phyloP scores from a whole-genome alignment of 1,140 invertebrate genomes.

The Procambarus clarkii region DNA sequence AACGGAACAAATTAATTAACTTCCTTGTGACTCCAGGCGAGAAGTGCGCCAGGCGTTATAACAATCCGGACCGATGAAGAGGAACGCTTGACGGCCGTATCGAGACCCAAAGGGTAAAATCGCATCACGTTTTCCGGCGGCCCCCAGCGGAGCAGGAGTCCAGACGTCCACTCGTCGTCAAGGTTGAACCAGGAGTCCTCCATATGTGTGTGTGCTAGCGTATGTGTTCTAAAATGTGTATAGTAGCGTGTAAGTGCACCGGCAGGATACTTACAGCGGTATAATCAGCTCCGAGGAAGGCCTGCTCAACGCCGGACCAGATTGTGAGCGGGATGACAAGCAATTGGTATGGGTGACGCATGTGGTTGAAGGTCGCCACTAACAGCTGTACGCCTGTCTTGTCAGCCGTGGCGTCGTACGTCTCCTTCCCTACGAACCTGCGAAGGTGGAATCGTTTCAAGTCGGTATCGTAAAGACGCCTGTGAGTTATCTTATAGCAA shows the following conservation, averaged over 20 bases:
- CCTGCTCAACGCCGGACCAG: conserved; percentile 98
- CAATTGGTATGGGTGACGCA: conserved; percentile 90
- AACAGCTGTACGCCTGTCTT: conserved; percentile 86
- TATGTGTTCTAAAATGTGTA: background rate
- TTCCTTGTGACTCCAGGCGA: too few species aligned
- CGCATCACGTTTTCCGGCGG: too few species aligned
- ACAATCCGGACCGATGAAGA: too few species aligned
- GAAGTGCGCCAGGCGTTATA: too few species aligned
- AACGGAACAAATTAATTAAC: too few species aligned
- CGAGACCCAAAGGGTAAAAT: too few species aligned
- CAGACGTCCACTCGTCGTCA: too few species aligned
- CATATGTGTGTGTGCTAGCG: background rate
- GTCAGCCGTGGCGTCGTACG: conserved; percentile 73
- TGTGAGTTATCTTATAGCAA: too few species aligned
- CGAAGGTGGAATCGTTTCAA: background rate
- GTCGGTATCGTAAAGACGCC: too few species aligned
- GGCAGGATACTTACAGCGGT: conserved; percentile 44
- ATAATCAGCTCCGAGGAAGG: conserved; percentile 77
- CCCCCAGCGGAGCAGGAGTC: too few species aligned
- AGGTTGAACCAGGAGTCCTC: too few species aligned
- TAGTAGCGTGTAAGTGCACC: background rate
- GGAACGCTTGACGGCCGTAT: too few species aligned
- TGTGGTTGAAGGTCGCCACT: conserved; percentile 91
- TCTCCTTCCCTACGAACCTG: background rate
- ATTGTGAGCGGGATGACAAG: conserved; percentile 95